phyloP scores from a whole-genome alignment of 2,113 vertebrate genomes.

The Ailurus styani region DNA sequence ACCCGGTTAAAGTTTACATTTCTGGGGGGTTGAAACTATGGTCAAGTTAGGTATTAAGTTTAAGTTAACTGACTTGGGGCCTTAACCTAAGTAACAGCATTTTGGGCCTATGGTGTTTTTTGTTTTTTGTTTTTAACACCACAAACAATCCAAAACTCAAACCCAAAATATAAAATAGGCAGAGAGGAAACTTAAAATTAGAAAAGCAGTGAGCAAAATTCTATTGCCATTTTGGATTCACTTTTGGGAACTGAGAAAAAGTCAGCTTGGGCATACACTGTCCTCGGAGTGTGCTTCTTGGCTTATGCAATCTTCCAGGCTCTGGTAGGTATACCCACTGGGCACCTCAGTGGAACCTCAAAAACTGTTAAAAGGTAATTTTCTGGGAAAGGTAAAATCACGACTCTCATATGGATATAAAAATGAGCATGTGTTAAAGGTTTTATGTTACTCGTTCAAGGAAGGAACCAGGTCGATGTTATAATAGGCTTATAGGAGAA shows the following conservation, averaged over 20 bases:
- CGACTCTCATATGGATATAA: background rate
- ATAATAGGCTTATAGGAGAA: background rate
- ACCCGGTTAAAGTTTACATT: background rate
- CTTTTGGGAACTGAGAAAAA: background rate
- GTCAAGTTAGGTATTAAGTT: background rate
- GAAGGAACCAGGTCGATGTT: background rate
- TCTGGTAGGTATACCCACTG: background rate
- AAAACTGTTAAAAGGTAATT: background rate
- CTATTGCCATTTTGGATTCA: background rate
- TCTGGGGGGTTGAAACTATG: background rate
- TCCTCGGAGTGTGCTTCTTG: background rate
- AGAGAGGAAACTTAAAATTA: background rate
- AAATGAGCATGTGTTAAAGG: background rate
- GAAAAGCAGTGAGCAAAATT: background rate
- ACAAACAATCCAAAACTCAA: background rate
- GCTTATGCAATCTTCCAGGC: background rate
- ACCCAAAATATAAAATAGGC: background rate
- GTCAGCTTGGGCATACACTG: background rate
- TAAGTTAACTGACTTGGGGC: background rate
- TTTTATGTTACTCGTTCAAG: background rate
- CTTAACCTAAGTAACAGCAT: background rate
- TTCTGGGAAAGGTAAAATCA: conserved; percentile 8
- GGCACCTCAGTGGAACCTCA: background rate
- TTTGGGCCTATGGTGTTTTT: background rate
- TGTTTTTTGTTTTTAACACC: background rate